A percentile compares a stretch with the other conserved stretches of the same genome.
These are phyloP conservation scores for Antheraea assamensis DNA, from an alignment of 2,888 invertebrate genomes.

Conservation along the genomic window DNA sequence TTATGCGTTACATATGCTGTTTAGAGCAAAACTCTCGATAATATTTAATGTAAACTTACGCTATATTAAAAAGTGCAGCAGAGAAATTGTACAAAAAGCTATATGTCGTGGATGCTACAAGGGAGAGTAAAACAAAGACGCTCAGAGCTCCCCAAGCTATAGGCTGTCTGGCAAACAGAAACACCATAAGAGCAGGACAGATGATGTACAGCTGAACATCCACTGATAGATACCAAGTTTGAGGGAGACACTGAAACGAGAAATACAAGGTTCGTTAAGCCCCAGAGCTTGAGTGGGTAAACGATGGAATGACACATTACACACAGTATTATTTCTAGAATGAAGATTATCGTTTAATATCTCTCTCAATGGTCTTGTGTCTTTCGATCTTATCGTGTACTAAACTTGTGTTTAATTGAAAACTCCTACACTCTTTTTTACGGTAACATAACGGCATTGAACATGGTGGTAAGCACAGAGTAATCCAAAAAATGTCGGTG, in stretches of 20 bases:
- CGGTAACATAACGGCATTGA: too few species aligned
- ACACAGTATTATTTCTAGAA: neutral
- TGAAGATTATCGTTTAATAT: too few species aligned
- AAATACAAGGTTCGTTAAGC: neutral
- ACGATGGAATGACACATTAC: neutral
- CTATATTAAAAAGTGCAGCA: conserved; percentile 52
- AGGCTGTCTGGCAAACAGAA: conserved; percentile 44
- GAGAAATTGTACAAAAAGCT: conserved; percentile 59
- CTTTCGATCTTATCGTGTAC: too few species aligned
- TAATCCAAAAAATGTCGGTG: too few species aligned
- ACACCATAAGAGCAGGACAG: conserved; percentile 51
- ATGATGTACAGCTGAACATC: conserved; percentile 57
- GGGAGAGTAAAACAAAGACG: conserved; percentile 37
- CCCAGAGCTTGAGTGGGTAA: neutral
- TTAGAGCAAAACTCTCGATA: neutral
- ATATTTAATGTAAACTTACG: conserved; percentile 54
- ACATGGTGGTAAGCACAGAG: too few species aligned
- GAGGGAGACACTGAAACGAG: conserved; percentile 48
- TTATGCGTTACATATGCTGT: neutral
- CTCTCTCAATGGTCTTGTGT: too few species aligned
- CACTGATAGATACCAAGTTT: conserved; percentile 62
- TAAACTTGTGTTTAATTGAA: too few species aligned
- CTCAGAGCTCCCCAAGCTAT: conserved; percentile 46
- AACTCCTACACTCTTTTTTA: too few species aligned
- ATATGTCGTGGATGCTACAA: conserved; percentile 47